These are phyloP conservation scores for Bhutanitis thaidina DNA, from an alignment of 2,888 invertebrate genomes.

Conservation along the genomic window DNA sequence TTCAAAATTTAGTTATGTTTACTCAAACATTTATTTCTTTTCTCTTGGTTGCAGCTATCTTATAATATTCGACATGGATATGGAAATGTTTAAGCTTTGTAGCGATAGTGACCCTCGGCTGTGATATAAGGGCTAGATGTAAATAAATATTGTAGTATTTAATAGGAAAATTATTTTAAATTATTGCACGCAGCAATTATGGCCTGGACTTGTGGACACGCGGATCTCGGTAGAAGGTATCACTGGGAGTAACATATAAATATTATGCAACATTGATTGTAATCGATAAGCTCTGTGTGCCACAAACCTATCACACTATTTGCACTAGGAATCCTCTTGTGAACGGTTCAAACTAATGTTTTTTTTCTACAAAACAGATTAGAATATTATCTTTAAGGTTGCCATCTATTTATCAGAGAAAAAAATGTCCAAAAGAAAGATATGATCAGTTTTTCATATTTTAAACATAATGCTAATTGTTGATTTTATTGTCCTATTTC, in stretches of 20 bases:
- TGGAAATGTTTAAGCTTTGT: slow-evolving; percentile 75
- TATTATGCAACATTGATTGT: slow-evolving; percentile 21
- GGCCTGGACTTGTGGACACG: slow-evolving; percentile 81
- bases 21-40: slow-evolving; percentile 31
- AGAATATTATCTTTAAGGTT: too few species aligned
- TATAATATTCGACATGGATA: slow-evolving; percentile 76
- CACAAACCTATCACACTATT: slow-evolving; percentile 19
- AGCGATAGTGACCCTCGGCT: slow-evolving; percentile 66
- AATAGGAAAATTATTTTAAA: slow-evolving; percentile 58
- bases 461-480: too few species aligned
- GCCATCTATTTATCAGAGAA: too few species aligned
- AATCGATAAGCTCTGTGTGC: slow-evolving; percentile 31
- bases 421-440: too few species aligned
- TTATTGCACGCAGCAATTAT: slow-evolving; percentile 77
- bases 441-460: too few species aligned
- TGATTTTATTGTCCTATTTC: too few species aligned
- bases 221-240: slow-evolving; percentile 82
- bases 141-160: slow-evolving; percentile 28
- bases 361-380: neutral
- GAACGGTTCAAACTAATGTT: neutral
- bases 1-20: slow-evolving; percentile 9
- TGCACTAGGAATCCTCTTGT: neutral
- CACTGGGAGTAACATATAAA: slow-evolving; percentile 80
- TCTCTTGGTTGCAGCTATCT: slow-evolving; percentile 75
- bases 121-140: slow-evolving; percentile 70